Conservation (phyloP, 2,113 vertebrate genomes). For the Sclerurus mexicanus region DNA sequence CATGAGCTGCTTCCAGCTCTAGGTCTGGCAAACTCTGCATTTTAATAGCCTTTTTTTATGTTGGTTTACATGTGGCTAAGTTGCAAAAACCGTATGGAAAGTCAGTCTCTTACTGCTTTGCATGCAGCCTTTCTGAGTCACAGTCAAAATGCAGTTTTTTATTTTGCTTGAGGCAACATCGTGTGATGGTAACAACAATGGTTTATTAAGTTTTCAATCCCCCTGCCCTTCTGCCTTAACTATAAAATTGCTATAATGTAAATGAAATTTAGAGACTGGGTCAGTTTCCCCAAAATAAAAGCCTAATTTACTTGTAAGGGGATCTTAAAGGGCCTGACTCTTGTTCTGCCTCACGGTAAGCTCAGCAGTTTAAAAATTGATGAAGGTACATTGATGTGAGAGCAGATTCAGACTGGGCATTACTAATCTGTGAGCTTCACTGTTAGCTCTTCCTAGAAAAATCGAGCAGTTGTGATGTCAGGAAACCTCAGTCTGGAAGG, state of each 20-base stretch:
- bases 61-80: background rate
- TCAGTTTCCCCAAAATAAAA: background rate
- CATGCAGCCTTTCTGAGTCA: conserved; percentile 8
- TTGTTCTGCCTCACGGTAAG: background rate
- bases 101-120: background rate
- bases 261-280: background rate
- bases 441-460: background rate
- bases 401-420: background rate
- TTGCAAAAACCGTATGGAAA: conserved; percentile 44
- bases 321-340: background rate
- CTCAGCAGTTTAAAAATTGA: background rate
- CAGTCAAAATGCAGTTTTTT: background rate
- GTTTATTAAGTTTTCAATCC: background rate
- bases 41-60: conserved; percentile 11
- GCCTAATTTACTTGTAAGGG: background rate
- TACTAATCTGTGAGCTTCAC: background rate
- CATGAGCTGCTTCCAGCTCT: conserved; percentile 13
- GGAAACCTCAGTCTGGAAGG: background rate
- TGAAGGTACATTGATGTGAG: background rate
- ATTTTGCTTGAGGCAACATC: background rate
- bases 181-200: background rate
- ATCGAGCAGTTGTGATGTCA: background rate
- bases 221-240: background rate
- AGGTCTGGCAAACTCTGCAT: background rate
- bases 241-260: background rate